Base-by-base conservation (phyloP, 2,888 invertebrate species). In the Brenthis ino region DNA sequence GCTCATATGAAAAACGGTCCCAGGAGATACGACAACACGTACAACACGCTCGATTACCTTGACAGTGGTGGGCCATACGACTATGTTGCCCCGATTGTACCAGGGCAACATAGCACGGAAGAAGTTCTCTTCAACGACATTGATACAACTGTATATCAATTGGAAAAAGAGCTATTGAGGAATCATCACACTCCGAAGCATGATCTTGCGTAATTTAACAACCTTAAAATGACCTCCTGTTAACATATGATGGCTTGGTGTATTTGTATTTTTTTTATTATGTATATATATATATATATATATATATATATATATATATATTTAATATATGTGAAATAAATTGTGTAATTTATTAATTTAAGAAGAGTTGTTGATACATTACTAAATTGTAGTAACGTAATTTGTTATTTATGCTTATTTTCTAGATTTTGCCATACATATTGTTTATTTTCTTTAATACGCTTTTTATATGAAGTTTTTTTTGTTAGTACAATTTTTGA, bases 1-100 rank as follows among this genome's bases (percentile, higher is more conserved):
- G 80, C 81, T 3, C 95, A 96, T 78, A 94, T 96, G 92, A 86
- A 80, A 74, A 82, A 90, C 63, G 95, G 94, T 3, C 89, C 91
- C 0, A 89, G 94, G 77, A 83, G 86, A 72, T 95, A 95, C 80
- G 90, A 94, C 71, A 82, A 92, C 56, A 85, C 93, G 65, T 94
- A 94, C 78, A 93, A 94, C 77, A 93, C 77, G 6, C 14, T 66
- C 28, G 63, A 67, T 43, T 69, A 69, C 65, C 57, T 68, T 68
- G 68, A 70, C 64, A 68, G 66, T 68, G 65, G 55, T 61, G 70
- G 51, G 64, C 60, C 64, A 67, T 70, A 68, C 65, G 79, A 77
- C 69, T 69, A 74, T 72, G 77, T 74, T 74, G 77, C 77, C 76
- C 78, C 76, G 69, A 69, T 71, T 56, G 55, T 79, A 84, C 81